Percentiles rank a stretch among this genome's conserved stretches.
phyloP scores from a whole-genome alignment of 2,888 invertebrate genomes.

The Epinotia demarniana region DNA sequence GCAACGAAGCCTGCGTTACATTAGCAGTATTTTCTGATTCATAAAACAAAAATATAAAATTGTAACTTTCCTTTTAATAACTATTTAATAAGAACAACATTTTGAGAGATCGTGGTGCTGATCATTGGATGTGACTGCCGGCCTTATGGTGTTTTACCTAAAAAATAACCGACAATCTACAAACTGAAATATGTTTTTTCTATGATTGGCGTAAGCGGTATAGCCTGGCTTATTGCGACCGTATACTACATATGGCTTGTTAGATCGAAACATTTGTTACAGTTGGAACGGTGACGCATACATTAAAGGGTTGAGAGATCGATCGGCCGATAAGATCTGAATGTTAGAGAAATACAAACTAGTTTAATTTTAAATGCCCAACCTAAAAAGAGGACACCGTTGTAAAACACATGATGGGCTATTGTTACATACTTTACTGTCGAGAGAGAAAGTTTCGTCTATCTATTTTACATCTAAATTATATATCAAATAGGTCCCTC shows the following conservation, averaged over 20 bases:
- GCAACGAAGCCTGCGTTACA: background rate
- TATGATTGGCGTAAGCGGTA: slow-evolving; percentile 46
- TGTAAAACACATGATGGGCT: slow-evolving; percentile 76
- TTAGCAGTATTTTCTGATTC: background rate
- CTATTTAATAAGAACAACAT: background rate
- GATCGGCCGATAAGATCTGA: slow-evolving; percentile 76
- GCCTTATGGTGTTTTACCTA: background rate
- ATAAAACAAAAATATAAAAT: background rate
- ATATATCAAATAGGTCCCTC: slow-evolving; percentile 68
- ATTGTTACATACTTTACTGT: slow-evolving; percentile 78
- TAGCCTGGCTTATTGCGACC: slow-evolving; percentile 41
- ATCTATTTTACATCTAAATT: slow-evolving; percentile 78
- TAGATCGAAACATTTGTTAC: slow-evolving; percentile 64
- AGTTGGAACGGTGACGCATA: slow-evolving; percentile 72
- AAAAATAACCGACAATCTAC: background rate
- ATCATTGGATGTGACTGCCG: background rate
- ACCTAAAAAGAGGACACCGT: slow-evolving; percentile 71
- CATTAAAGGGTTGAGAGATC: slow-evolving; percentile 79
- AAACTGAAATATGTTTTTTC: background rate
- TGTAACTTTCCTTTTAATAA: background rate
- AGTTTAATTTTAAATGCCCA: slow-evolving; percentile 72
- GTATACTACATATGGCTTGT: slow-evolving; percentile 56
- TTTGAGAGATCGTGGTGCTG: background rate
- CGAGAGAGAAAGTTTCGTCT: slow-evolving; percentile 76
- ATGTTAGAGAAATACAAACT: slow-evolving; percentile 76